A percentile compares a stretch with the other conserved stretches of the same genome.
These are phyloP conservation scores for Cerceris rybyensis DNA, from an alignment of 2,888 invertebrate species.

Conservation along the genomic window DNA sequence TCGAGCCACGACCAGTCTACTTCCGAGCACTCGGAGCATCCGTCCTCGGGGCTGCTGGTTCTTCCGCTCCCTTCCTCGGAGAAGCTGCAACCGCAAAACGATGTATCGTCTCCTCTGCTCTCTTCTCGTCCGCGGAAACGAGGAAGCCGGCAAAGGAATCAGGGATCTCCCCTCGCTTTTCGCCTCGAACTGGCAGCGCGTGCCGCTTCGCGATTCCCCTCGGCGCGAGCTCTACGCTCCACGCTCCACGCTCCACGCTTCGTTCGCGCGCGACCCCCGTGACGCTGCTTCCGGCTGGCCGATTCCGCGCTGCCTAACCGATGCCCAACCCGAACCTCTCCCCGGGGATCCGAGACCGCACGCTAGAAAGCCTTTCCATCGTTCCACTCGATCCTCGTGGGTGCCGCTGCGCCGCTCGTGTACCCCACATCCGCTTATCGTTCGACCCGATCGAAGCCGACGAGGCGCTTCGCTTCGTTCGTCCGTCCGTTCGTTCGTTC, in stretches of 20 bases:
- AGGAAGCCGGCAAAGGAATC: conserved; percentile 19
- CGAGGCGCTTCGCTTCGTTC: too few relatives aligned
- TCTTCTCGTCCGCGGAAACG: neutral
- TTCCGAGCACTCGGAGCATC: conserved; percentile 71
- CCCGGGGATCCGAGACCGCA: conserved; percentile 11
- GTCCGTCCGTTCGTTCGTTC: too few relatives aligned
- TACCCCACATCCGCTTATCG: too few relatives aligned
- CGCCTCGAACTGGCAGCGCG: conserved; percentile 40
- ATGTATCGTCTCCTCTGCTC: neutral
- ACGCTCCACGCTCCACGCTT: too few relatives aligned
- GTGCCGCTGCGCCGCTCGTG: neutral
- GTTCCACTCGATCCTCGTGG: conserved; percentile 27
- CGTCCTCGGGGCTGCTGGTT: conserved; percentile 43
- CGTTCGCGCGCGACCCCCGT: conserved; percentile 45
- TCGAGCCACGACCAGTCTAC: conserved; percentile 81
- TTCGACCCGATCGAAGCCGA: too few relatives aligned
- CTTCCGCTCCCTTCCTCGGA: conserved; percentile 26
- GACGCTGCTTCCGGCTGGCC: conserved; percentile 45
- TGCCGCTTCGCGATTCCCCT: conserved; percentile 39
- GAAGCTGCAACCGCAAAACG: conserved; percentile 31
- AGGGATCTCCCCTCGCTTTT: conserved; percentile 31
- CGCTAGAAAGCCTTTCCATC: conserved; percentile 17
- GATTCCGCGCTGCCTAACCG: conserved; percentile 8
- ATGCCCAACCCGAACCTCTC: neutral
- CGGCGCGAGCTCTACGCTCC: conserved; percentile 47